Percentiles rank a stretch among this genome's conserved stretches.
Evolutionary conservation across 2,888 invertebrate species (phyloP).

Genomic region (Eulithis testata): DNA sequence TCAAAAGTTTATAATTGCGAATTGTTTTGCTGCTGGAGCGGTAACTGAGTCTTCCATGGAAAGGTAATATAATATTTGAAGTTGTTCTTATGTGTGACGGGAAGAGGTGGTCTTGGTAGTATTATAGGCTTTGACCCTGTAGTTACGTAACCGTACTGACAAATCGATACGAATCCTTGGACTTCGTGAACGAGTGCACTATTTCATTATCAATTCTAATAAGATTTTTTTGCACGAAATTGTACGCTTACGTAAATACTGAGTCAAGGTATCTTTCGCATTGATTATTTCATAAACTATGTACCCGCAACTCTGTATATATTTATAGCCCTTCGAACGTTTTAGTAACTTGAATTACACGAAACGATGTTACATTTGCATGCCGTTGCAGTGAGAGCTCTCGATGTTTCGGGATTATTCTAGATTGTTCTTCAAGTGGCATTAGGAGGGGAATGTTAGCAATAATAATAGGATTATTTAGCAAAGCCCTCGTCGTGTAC

Average conservation of each 20-base stretch:
- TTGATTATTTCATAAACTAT: conserved; percentile 48
- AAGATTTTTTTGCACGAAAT: conserved; percentile 40
- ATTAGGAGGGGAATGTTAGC: conserved; percentile 67
- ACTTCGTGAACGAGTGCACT: conserved; percentile 39
- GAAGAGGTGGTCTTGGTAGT: conserved; percentile 19
- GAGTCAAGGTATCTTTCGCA: conserved; percentile 55
- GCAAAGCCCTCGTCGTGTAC: conserved; percentile 55
- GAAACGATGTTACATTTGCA: conserved; percentile 16
- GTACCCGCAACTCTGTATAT: conserved; percentile 48
- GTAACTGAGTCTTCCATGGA: conserved; percentile 26
- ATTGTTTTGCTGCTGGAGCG: conserved; percentile 13
- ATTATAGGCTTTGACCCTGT: conserved; percentile 37
- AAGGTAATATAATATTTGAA: conserved; percentile 25
- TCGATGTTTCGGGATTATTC: conserved; percentile 36
- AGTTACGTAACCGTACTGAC: conserved; percentile 31
- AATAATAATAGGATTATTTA: conserved; percentile 73
- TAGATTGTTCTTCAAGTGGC: conserved; percentile 56
- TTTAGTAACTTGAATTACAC: conserved; percentile 49
- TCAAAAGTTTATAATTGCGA: neutral
- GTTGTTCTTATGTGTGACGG: conserved; percentile 29
- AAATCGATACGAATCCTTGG: conserved; percentile 36
- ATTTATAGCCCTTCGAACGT: conserved; percentile 55
- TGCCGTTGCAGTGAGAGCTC: conserved; percentile 39
- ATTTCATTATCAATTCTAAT: conserved; percentile 24
- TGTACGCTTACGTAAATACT: conserved; percentile 34